These are phyloP conservation scores for Halcyon malimbica DNA, from an alignment of 2,113 vertebrate species.

Conservation along the genomic window DNA sequence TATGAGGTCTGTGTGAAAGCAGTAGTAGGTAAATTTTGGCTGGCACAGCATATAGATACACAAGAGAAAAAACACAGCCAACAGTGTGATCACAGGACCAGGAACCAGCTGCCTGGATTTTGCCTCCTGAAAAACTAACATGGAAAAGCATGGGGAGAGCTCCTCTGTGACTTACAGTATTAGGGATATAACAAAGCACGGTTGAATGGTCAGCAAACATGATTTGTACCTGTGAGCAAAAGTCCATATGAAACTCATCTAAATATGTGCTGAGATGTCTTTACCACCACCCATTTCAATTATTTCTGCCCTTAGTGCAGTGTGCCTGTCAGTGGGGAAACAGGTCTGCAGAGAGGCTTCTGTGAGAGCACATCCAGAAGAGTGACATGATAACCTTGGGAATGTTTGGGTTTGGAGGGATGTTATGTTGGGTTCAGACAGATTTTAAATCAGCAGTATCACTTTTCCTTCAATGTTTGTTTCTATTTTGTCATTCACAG, in stretches of 20 bases:
- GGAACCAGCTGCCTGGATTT: conserved; percentile 62
- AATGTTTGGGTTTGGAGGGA: background rate
- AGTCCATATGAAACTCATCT: background rate
- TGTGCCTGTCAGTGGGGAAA: background rate
- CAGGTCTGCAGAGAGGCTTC: background rate
- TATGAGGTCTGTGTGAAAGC: conserved; percentile 66
- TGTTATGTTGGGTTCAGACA: background rate
- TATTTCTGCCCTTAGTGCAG: background rate
- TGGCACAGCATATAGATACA: conserved; percentile 56
- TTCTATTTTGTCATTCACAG: background rate
- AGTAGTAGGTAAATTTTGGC: conserved; percentile 69
- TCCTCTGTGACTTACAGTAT: background rate
- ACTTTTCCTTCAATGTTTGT: background rate
- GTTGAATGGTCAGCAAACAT: background rate
- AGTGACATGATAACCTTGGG: background rate
- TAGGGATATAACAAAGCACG: background rate
- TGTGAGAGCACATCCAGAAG: background rate
- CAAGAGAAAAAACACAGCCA: conserved; percentile 62
- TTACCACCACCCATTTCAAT: background rate
- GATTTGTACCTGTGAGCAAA: background rate
- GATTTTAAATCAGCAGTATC: background rate
- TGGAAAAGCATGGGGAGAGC: conserved; percentile 7
- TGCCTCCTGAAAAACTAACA: conserved; percentile 56
- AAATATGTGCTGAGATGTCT: background rate
- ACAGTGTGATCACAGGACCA: conserved; percentile 56